These are phyloP conservation scores for Pseudomyrmex concolor DNA, from an alignment of 1,140 invertebrate genomes.

Conservation along the genomic window DNA sequence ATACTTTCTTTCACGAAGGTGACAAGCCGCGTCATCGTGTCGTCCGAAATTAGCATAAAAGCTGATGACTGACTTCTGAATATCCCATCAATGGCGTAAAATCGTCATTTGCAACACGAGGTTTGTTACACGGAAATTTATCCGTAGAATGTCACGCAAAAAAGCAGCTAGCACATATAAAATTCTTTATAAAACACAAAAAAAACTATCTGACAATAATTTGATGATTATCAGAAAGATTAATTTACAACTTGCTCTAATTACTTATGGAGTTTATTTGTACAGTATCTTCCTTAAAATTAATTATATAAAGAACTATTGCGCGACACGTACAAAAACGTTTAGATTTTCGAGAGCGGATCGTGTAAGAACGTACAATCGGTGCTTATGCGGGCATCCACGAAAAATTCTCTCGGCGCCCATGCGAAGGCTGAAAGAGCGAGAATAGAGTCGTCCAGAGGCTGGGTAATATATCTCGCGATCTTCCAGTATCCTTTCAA, in stretches of 20 bases:
- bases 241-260: too few species aligned
- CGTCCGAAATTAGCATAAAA: slow-evolving; percentile 28
- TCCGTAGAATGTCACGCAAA: background rate
- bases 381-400: background rate
- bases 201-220: too few species aligned
- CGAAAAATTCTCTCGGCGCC: slow-evolving; percentile 35
- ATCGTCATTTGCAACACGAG: slow-evolving; percentile 5
- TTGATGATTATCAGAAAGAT: background rate
- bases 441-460: slow-evolving; percentile 58
- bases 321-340: background rate
- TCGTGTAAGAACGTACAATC: background rate
- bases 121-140: background rate
- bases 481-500: slow-evolving; percentile 59
- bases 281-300: background rate
- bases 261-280: too few species aligned
- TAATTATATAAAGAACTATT: background rate
- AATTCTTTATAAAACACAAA: too few species aligned
- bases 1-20: slow-evolving; percentile 33
- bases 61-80: background rate
- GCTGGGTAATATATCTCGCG: slow-evolving; percentile 45
- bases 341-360: background rate
- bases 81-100: background rate
- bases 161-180: background rate
- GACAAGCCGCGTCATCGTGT: slow-evolving; percentile 23
- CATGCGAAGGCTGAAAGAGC: slow-evolving; percentile 42